Evolutionary conservation across 2,797 vertebrate species (phyloP).

Genomic region (Phaenicophaeus curvirostris): DNA sequence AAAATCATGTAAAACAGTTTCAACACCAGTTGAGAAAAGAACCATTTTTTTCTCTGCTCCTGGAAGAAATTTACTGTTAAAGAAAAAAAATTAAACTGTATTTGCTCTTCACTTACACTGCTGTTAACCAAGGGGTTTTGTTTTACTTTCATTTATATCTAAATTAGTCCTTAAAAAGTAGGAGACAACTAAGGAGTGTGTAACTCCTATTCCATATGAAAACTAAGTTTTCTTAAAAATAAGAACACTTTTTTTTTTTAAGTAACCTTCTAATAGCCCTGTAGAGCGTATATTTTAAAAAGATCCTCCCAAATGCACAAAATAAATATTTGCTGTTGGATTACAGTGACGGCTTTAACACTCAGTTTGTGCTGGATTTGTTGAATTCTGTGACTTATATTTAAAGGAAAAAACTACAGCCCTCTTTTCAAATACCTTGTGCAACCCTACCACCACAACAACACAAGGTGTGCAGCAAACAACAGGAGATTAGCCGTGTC

Average conservation of each 20-base stretch:
- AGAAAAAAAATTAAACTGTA: not conserved
- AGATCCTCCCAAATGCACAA: not conserved
- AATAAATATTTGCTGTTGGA: not conserved
- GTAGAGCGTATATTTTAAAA: not conserved
- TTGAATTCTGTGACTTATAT: not conserved
- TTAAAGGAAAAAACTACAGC: not conserved
- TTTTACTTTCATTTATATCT: not conserved
- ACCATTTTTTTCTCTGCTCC: not conserved
- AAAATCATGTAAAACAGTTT: not conserved
- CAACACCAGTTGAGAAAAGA: not conserved
- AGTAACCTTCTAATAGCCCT: not conserved
- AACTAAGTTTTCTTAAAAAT: not conserved
- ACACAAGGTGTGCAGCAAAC: not conserved
- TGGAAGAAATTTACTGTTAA: not conserved
- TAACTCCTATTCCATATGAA: not conserved
- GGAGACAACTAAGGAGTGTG: not conserved
- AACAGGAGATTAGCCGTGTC: not conserved
- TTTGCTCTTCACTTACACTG: not conserved
- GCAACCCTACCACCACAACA: not conserved
- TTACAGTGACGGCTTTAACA: not conserved
- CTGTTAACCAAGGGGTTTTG: not conserved
- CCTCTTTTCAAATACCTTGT: not conserved
- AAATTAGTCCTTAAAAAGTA: not conserved
- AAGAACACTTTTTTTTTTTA: not conserved
- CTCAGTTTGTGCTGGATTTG: not conserved